Base-by-base conservation (phyloP, 2,888 invertebrate genomes). In the Zaprionus lineosus region DNA sequence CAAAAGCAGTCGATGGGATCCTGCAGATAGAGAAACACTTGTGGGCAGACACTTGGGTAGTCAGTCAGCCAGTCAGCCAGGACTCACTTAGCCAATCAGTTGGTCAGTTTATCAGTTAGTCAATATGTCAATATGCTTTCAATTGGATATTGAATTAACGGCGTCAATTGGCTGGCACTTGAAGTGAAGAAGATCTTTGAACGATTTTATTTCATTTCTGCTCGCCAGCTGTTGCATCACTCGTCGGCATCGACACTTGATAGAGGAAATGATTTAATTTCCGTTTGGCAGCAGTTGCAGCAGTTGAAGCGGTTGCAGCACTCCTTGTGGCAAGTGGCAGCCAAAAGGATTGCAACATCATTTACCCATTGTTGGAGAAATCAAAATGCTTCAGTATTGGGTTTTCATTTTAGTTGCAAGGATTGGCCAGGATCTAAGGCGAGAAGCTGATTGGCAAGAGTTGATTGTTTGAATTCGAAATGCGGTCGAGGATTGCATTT, bases 191-290 rank as follows among this genome's bases (percentile, higher is more conserved):
- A 63, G 58, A 59, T 63, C 55, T 64, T 50, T n/a, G 36, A 61
- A 31, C 50, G 63, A 67, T 67, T 67, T 59, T 36, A 64, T 68
- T 63, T 68, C 36, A 56, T 41, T 39, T n/a, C n/a, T n/a, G n/a
- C n/a, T 31, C 73, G 71, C 71, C 70, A 76, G 75, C 75, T 68
- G 76, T 76, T 81, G 67, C 70, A 63, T 59, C 64, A 70, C 16
- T 65, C 65, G 34, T 50, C 67, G 62, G 59, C 68, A 60, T 48
- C 46, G 63, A 53, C 40, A 41, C 40, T 61, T 67, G 78, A 82
- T 60, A 61, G 69, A 63, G 78, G 66, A 84, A 81, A 84, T 81
- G 67, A 77, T 84, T 84, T 84, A 73, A 84, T 81, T 73, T 81
- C 70, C 81, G 72, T 53, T 71, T 44, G 29, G 8, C 34, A 29